Base-by-base conservation (phyloP, 2,797 vertebrate species). In the Morelia viridis region DNA sequence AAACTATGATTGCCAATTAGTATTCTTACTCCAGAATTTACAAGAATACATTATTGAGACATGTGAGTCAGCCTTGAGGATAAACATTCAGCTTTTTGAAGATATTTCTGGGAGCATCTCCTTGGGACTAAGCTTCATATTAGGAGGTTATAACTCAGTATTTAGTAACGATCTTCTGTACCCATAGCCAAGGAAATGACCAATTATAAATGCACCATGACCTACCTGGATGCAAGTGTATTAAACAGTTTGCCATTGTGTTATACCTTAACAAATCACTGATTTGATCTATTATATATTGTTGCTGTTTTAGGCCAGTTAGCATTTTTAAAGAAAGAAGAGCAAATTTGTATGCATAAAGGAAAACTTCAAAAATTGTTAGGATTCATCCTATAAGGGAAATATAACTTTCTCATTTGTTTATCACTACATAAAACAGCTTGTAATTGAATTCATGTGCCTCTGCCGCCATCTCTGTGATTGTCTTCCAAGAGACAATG, bases 401-500 rank as follows among this genome's bases (percentile, higher is more conserved):
- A 89, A 91, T 93, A 53, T 60, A 41, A 92, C 89, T 64, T 58
- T 56, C 50, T 88, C 76, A 85, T 88, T 84, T 93, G 85, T 86
- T 93, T 92, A 91, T 83, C 62, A 87, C 68, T 15, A n/a, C 61
- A 65, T 86, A 61, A 89, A 61, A 88, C 87, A 92, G 24, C 24
- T 62, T n/a, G 28, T 95, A 93, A 53, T 92, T 92, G 94, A 87
- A 92, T 94, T 95, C 92, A 53, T 91, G 80, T 90, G n/a, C 3
- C 1, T 95, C 95, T 94, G 91, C 64, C n/a, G 12, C 83, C 57
- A 17, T 91, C 92, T 86, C 35, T 8, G 50, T 83, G 92, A 85
- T 88, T 0, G 0, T 91, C 96, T 96, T 94, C 41, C 56, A 93
- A 88, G 68, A 93, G 94, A 94, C 93, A 89, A n/a, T 93, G n/a